These are phyloP conservation scores for Babylonia areolata DNA, from an alignment of 1,140 invertebrate species.

Conservation along the genomic window DNA sequence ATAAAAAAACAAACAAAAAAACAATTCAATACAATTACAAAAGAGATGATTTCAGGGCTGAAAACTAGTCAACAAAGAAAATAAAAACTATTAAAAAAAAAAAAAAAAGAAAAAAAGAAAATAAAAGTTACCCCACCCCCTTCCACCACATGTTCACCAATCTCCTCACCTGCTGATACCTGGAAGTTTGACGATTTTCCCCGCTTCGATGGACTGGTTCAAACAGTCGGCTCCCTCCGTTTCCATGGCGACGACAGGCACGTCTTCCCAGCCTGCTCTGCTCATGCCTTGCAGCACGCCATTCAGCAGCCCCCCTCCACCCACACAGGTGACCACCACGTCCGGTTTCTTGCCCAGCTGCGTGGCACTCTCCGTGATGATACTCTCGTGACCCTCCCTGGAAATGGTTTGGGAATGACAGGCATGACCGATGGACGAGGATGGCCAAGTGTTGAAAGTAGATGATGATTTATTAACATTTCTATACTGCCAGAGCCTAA, in stretches of 20 bases:
- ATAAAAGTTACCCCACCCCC: too few species aligned
- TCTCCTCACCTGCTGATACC: constrained; percentile 77
- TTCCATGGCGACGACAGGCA: constrained; percentile 79
- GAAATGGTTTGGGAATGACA: background rate
- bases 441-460: too few species aligned
- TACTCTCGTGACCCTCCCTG: constrained; percentile 77
- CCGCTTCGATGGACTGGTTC: constrained; percentile 74
- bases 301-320: constrained; percentile 77
- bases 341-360: constrained; percentile 74
- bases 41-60: too few species aligned
- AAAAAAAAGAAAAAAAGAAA: too few species aligned
- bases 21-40: too few species aligned
- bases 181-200: constrained; percentile 73
- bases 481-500: too few species aligned
- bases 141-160: too few species aligned
- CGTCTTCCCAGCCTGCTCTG: constrained; percentile 73
- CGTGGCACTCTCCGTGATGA: constrained; percentile 76
- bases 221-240: constrained; percentile 78
- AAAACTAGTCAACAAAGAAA: too few species aligned
- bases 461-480: too few species aligned
- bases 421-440: too few species aligned
- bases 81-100: too few species aligned
- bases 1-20: too few species aligned
- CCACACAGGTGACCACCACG: constrained; percentile 76
- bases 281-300: constrained; percentile 69